Conservation (phyloP, 2,888 invertebrate species). For the Eubasilissa splendida region DNA sequence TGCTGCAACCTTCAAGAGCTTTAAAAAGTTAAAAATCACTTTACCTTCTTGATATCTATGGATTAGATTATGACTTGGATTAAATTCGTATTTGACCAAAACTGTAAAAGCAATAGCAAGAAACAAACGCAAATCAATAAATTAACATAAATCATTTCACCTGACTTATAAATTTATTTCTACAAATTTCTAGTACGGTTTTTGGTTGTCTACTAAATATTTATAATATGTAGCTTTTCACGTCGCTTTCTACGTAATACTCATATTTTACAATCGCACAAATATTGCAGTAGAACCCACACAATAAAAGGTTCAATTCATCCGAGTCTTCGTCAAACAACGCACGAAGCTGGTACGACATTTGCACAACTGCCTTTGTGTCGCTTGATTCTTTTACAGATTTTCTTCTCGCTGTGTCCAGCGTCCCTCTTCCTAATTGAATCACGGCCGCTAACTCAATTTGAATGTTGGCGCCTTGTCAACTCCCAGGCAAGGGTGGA, state of each 20-base stretch:
- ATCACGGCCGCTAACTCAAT: conserved; percentile 41
- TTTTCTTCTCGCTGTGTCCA: neutral
- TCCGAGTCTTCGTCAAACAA: neutral
- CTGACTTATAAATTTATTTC: no score
- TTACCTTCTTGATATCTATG: no score
- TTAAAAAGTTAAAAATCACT: no score
- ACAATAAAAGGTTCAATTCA: neutral
- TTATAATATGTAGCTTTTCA: conserved; percentile 3
- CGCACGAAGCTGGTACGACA: neutral
- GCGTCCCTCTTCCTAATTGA: conserved; percentile 32
- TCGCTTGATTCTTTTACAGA: neutral
- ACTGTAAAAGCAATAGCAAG: no score
- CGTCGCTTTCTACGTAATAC: neutral
- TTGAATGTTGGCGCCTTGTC: conserved; percentile 43
- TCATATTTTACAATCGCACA: neutral
- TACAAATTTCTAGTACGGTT: no score
- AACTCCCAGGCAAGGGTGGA: conserved; percentile 31
- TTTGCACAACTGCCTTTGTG: neutral
- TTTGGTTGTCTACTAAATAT: neutral
- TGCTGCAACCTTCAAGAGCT: no score
- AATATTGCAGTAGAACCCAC: neutral
- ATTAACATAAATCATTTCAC: no score
- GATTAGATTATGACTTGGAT: no score
- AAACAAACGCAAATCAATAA: no score
- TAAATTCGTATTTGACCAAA: no score